Conservation (phyloP, 2,113 vertebrate species). For the Nesospiza acunhae region DNA sequence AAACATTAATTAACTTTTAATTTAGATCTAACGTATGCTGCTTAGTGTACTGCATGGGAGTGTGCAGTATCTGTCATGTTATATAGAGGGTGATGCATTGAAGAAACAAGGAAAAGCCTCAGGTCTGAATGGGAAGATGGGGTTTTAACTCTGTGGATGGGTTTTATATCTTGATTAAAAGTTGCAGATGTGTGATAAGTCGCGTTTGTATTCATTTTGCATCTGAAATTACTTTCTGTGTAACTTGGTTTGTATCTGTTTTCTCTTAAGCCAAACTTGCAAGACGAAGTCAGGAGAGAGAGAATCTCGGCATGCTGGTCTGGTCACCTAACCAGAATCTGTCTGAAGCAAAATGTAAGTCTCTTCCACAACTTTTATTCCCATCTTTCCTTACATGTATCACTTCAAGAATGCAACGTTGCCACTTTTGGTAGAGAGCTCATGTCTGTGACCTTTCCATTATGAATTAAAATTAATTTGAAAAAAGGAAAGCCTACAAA, state of each 20-base stretch:
- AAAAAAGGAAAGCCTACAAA: background rate
- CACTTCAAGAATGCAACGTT: background rate
- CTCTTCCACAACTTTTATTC: background rate
- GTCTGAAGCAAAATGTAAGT: conserved; percentile 93
- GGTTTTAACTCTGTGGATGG: background rate
- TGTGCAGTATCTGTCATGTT: background rate
- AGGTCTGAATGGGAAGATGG: conserved; percentile 11
- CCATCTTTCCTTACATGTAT: background rate
- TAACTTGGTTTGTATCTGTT: conserved; percentile 56
- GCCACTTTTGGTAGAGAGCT: background rate
- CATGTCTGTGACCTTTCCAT: background rate
- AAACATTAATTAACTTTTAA: conserved; percentile 64
- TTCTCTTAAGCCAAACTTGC: conserved; percentile 80
- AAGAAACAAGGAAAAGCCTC: conserved; percentile 38
- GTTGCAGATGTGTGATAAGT: conserved; percentile 10
- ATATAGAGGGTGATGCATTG: background rate
- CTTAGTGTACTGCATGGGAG: conserved; percentile 1
- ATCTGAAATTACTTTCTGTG: background rate
- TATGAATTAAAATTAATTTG: conserved; percentile 10
- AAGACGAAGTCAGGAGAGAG: conserved; percentile 86
- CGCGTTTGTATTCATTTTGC: background rate
- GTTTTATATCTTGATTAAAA: conserved; percentile 41
- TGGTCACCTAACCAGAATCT: conserved; percentile 93
- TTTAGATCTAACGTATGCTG: conserved; percentile 26
- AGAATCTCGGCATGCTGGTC: conserved; percentile 94